Percentiles rank a stretch among this genome's conserved stretches.
These are phyloP conservation scores for Microcebus jonahi DNA, from an alignment of 2,113 vertebrate species.

Conservation along the genomic window DNA sequence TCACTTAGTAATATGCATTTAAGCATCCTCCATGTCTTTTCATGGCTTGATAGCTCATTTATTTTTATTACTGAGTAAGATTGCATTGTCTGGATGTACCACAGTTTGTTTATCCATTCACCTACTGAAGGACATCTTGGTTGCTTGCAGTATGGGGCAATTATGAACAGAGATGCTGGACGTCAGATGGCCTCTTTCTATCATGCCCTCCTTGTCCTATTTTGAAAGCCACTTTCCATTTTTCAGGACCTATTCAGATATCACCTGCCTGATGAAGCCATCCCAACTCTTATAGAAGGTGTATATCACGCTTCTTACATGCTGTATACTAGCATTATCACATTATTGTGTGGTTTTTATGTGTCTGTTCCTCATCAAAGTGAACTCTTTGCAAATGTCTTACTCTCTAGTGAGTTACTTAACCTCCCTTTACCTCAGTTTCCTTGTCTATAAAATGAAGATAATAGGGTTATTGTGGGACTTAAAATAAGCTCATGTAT, in stretches of 20 bases:
- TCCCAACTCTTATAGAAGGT: fast-evolving
- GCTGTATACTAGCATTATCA: not conserved
- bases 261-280: not conserved
- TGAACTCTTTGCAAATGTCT: not conserved
- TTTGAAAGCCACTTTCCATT: not conserved
- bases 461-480: not conserved
- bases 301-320: too few species aligned
- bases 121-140: not conserved
- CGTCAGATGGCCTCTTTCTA: not conserved
- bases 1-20: not conserved
- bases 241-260: not conserved
- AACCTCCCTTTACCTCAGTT: not conserved
- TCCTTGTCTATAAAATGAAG: not conserved
- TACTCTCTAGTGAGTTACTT: not conserved
- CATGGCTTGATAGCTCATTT: not conserved
- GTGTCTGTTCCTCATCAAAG: not conserved
- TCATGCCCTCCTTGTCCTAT: not conserved
- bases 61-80: not conserved
- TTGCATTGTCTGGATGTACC: not conserved
- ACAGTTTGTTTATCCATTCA: not conserved
- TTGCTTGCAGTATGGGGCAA: not conserved
- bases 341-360: not conserved
- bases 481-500: not conserved
- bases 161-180: not conserved
- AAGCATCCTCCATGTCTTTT: not conserved